A percentile compares a stretch with the other conserved stretches of the same genome.
Evolutionary conservation across 2,888 invertebrate genomes (phyloP).

Genomic region (Gasteruption jaculator): DNA sequence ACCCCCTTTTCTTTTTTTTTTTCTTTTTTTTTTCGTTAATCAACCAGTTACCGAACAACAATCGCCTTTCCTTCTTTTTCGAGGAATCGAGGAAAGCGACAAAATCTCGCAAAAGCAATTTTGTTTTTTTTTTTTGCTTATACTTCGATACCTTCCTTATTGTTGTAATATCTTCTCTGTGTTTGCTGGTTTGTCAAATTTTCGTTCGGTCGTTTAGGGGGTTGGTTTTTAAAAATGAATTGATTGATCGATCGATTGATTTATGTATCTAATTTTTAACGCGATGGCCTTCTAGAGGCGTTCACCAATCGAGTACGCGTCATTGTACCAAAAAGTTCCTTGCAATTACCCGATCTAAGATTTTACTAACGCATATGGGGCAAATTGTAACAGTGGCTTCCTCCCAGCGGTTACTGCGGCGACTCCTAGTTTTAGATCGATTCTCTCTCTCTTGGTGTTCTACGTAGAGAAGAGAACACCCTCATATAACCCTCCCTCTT

Average conservation of each 20-base stretch:
- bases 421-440: constrained; percentile 52
- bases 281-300: constrained; percentile 29
- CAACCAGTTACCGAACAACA: too few relatives aligned
- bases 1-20: constrained; percentile 9
- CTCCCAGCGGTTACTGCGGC: constrained; percentile 48
- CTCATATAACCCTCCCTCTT: constrained; percentile 21
- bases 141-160: too few relatives aligned
- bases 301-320: constrained; percentile 31
- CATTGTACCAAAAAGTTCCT: constrained; percentile 29
- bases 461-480: constrained; percentile 31
- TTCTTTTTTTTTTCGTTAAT: too few relatives aligned
- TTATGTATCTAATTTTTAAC: constrained; percentile 17
- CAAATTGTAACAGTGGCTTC: constrained; percentile 46
- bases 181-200: too few relatives aligned
- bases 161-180: too few relatives aligned
- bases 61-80: too few relatives aligned
- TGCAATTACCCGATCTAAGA: constrained; percentile 42
- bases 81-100: too few relatives aligned
- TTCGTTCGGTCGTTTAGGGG: too few relatives aligned
- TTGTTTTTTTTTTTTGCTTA: too few relatives aligned
- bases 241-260: too few relatives aligned
- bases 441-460: constrained; percentile 39
- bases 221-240: too few relatives aligned
- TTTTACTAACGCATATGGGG: constrained; percentile 39
- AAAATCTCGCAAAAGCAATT: constrained; percentile 12